Evolutionary conservation across 2,888 invertebrate genomes (phyloP), one percentile per base, ranked within the genome.

Genomic region (Diarsia mendica): DNA sequence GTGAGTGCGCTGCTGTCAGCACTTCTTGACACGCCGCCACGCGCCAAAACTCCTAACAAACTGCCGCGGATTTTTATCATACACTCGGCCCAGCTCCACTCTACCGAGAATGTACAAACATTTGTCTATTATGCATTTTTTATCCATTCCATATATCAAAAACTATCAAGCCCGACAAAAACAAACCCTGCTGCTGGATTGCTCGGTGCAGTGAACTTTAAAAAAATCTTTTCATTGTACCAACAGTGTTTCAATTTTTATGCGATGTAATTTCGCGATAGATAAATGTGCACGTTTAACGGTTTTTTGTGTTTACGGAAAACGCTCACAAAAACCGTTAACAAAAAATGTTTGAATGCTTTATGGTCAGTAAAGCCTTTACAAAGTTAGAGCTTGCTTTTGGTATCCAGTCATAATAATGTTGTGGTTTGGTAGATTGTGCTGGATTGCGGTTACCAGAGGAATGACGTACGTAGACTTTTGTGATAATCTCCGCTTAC

Each of bases 121-220:
- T 92, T 93, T 92, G 89, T 90, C 89, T 90, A 90, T 91, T 91
- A 91, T 91, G 90, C 91, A 91, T 91, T 91, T 93, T 92, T 91
- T 91, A 90, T 91, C 86, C 89, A 86, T 88, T 87, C 90, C 90
- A 90, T 93, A 91, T 91, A 91, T 93, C 92, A 93, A 92, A 93
- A 93, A 92, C 92, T 91, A 91, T 90, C 88, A 88, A 79, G 86
- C 82, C 88, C 86, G 89, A 91, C 92, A 91, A 91, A 91, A 92
- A 92, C 91, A 92, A 92, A 93, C 91, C 87, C 90, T 89, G 88
- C 89, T 86, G 90, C 85, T 90, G 90, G 86, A 91, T 92, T 90
- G 90, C 90, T 89, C 85, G 86, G 87, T 87, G 90, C 90, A 90
- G 89, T 91, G 90, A 92, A 91, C 91, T 90, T 91, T 89, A 86